Conservation (phyloP, 2,113 vertebrate genomes). For the Psilopsiagon aurifrons region DNA sequence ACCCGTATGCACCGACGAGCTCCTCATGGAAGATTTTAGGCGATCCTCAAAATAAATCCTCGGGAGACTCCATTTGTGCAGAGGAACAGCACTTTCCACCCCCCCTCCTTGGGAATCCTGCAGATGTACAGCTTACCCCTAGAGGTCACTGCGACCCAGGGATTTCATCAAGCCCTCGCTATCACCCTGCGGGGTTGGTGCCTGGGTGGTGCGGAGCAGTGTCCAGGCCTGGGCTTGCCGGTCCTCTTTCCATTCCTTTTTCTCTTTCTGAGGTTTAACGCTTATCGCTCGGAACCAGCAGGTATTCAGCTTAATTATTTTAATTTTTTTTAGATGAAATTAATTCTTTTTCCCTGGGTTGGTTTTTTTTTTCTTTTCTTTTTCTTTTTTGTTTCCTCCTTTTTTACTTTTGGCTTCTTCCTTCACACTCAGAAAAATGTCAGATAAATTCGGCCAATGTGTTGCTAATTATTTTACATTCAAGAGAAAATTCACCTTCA, state of each 20-base stretch:
- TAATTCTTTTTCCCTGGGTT: fast-evolving
- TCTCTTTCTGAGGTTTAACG: not conserved
- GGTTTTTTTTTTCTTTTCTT: not conserved
- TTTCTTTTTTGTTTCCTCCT: fast-evolving
- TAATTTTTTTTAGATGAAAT: not conserved
- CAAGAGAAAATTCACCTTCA: not conserved
- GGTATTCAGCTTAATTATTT: not conserved
- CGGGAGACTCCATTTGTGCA: not conserved
- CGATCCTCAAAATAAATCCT: not conserved
- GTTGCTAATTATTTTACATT: not conserved
- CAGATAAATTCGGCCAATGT: not conserved
- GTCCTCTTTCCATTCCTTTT: not conserved
- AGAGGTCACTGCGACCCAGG: conserved; percentile 75
- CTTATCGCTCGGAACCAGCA: not conserved
- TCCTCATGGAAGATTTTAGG: not conserved
- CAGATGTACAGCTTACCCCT: conserved; percentile 44
- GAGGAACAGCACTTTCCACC: not conserved
- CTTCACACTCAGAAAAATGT: not conserved
- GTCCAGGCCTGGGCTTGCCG: not conserved
- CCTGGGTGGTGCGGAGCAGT: no score
- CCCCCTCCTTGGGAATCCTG: not conserved
- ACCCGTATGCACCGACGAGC: not conserved
- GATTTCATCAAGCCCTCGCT: conserved; percentile 3
- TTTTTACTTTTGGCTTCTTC: not conserved
- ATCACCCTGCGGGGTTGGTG: fast-evolving